These are phyloP conservation scores for Cryptocephalus moraei DNA, from an alignment of 2,888 invertebrate genomes.

Conservation along the genomic window DNA sequence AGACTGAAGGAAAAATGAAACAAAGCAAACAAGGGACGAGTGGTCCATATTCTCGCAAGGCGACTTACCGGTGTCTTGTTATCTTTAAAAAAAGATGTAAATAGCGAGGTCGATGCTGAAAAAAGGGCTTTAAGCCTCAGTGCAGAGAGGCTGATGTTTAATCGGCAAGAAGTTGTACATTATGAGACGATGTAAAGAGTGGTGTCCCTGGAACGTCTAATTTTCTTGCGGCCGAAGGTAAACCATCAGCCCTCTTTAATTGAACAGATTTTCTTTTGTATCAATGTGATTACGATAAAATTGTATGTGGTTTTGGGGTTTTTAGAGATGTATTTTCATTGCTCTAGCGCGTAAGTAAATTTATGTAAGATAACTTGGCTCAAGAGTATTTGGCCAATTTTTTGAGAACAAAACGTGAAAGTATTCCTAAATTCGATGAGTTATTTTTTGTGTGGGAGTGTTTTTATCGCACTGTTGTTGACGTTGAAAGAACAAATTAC, in stretches of 20 bases:
- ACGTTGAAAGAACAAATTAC: not conserved
- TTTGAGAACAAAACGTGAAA: not conserved
- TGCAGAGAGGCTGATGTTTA: not conserved
- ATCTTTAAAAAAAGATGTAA: constrained; percentile 32
- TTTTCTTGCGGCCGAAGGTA: no score
- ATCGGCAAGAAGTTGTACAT: no score
- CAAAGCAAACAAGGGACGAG: no score
- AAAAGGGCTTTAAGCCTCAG: constrained; percentile 31
- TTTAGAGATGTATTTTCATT: constrained; percentile 23
- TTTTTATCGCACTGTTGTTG: constrained; percentile 27
- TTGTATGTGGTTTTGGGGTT: constrained; percentile 30
- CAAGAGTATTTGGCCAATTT: constrained; percentile 11
- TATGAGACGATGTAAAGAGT: no score
- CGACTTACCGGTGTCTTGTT: constrained; percentile 25
- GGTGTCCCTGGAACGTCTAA: no score
- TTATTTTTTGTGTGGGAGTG: constrained; percentile 21
- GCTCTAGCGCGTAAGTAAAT: constrained; percentile 17
- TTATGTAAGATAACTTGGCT: constrained; percentile 20
- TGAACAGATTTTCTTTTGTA: constrained; percentile 14
- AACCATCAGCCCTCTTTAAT: constrained; percentile 24
- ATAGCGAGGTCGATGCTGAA: constrained; percentile 30
- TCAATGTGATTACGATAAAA: constrained; percentile 28
- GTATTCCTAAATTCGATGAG: not conserved
- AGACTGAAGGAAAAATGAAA: constrained; percentile 19
- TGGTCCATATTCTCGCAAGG: constrained; percentile 20